Base-by-base conservation (phyloP, 2,797 vertebrate species). In the Brachyrhaphis roseni region DNA sequence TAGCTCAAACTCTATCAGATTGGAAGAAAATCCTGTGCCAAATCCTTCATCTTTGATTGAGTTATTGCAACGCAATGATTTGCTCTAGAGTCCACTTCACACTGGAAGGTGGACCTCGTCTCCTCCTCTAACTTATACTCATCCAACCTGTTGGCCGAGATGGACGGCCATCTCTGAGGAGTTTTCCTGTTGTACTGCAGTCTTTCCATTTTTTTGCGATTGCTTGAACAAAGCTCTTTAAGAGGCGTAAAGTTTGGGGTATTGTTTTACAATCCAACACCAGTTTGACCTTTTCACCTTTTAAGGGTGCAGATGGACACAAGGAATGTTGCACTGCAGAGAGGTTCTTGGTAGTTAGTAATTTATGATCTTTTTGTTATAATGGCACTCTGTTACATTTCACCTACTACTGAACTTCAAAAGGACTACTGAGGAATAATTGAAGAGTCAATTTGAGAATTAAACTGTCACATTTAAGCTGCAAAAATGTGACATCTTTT, bases 361-460 rank as follows among this genome's bases (percentile, higher is more conserved):
- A 62, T 31, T 62, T 62, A 62, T 15, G 28, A 62, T 62, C 8
- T 20, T 49, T 49, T 12, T 57, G 23, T 57, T 28, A 28, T 5
- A 28, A 59, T 31, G 12, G 55, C 55, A 15, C n/a, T 23, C 23
- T 43, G 34, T 3, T 39, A 76, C 77, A 59, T 72, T 55, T 79
- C 72, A n/a, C 41, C 55, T 15, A 55, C 45, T 55, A 43, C 15
- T 75, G 77, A 34, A 55, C 47, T 46, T 18, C 47, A 57, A n/a
- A 78, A 23, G 12, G 73, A 81, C 15, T 6, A 26, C 62, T 36
- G 75, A 23, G 59, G 70, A 76, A 77, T 7, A 53, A 10, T 2
- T 8, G 2, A 45, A 39, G 34, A 20, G 36, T 31, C 36, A 20
- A 23, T 68, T 39, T 41, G 8, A 68, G 36, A 68, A 68, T 41